Evolutionary conservation across 2,797 vertebrate genomes (phyloP).

Genomic region (Pogonophryne albipinna): DNA sequence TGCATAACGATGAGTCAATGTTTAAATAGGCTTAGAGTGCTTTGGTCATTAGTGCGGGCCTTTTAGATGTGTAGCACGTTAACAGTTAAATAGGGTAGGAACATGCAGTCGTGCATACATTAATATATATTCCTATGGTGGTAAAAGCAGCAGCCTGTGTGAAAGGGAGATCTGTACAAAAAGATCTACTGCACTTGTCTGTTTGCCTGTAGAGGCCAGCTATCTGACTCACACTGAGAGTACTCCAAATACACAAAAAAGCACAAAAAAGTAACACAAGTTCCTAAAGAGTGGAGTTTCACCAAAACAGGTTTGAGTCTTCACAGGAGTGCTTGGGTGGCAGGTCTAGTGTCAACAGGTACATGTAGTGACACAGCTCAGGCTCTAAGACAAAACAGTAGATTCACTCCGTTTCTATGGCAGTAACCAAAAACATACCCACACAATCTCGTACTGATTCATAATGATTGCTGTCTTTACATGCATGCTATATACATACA

Average conservation of each 20-base stretch:
- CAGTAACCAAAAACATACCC: conserved; percentile 12
- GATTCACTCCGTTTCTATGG: conserved; percentile 19
- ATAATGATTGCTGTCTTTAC: conserved; percentile 5
- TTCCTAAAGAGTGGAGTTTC: conserved; percentile 52
- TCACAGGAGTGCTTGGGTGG: conserved; percentile 35
- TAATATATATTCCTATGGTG: conserved; percentile 70
- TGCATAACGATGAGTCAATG: conserved; percentile 64
- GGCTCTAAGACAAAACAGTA: conserved; percentile 17
- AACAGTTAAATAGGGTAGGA: conserved; percentile 47
- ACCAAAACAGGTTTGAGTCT: conserved; percentile 67
- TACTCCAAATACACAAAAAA: background rate
- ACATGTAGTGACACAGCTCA: conserved; percentile 61
- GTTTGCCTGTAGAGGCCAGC: background rate
- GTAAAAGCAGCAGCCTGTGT: conserved; percentile 57
- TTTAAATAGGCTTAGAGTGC: conserved; percentile 55
- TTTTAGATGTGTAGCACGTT: conserved; percentile 49
- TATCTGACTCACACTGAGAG: conserved; percentile 13
- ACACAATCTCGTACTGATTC: conserved; percentile 1
- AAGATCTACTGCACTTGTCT: conserved; percentile 46
- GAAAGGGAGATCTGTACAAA: conserved; percentile 19
- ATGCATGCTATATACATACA: background rate
- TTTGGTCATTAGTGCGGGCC: conserved; percentile 35
- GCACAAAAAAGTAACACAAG: background rate
- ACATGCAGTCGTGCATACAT: conserved; percentile 54
- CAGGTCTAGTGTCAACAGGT: conserved; percentile 73